phyloP scores from a whole-genome alignment of 2,888 invertebrate species.

The Phrixothrix hirtus region DNA sequence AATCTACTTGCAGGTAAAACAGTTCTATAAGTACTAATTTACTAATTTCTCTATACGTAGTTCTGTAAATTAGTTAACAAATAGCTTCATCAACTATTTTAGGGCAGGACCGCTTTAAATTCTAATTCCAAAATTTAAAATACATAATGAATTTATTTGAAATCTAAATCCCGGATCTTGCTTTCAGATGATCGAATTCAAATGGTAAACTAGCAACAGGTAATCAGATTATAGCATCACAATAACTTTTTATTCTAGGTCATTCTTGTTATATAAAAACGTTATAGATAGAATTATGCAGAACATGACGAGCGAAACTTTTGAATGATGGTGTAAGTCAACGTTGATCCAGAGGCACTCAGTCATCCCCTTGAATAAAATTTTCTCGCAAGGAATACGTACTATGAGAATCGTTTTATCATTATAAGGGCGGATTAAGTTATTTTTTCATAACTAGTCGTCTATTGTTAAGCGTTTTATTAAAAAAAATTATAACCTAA shows the following conservation, averaged over 20 bases:
- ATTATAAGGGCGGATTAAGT: conserved; percentile 5
- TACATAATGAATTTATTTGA: background rate
- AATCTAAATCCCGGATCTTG: background rate
- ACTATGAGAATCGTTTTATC: conserved; percentile 11
- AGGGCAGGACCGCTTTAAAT: no score
- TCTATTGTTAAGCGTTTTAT: no score
- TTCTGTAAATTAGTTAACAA: no score
- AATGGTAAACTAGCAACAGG: conserved; percentile 15
- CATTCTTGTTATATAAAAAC: conserved; percentile 8
- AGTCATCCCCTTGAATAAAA: conserved; percentile 22
- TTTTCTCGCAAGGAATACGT: conserved; percentile 4
- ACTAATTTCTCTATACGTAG: no score
- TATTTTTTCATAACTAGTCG: no score
- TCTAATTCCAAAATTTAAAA: no score
- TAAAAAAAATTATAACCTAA: no score
- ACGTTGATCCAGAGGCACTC: conserved; percentile 17
- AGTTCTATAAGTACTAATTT: no score
- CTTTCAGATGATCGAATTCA: conserved; percentile 7
- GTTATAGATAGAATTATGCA: conserved; percentile 22
- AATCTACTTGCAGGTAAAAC: no score
- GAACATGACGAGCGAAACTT: conserved; percentile 25
- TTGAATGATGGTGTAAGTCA: conserved; percentile 23
- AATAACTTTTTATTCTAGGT: conserved; percentile 13
- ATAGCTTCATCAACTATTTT: no score
- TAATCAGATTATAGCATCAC: conserved; percentile 22